Evolutionary conservation across 2,888 invertebrate species (phyloP), one percentile per base, ranked within the genome.

Genomic region (Lasioglossum marginatum): DNA sequence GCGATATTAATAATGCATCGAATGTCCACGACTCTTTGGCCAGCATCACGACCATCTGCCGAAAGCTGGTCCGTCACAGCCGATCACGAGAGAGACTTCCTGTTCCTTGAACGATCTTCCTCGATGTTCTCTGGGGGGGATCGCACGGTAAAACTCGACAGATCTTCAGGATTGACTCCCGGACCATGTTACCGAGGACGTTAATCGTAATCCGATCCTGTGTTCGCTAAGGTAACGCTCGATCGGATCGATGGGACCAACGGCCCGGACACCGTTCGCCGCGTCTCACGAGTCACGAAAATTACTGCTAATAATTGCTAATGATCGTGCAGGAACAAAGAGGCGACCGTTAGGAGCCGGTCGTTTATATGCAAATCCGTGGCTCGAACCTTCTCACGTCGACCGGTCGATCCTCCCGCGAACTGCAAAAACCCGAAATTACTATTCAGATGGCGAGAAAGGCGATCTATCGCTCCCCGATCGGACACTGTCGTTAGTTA

Each of bases 271-370:
- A 68, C 27, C 60, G 52, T 34, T 27, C 19, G 8, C 45, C 79
- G 68, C 31, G 68, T 85, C 85, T 78, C 86, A 85, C 77, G 86
- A 85, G 19, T 68, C 48, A 76, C 85, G 76, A 87, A 87, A 86
- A 83, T 87, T 83, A 73, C 86, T 86, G 80, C 78, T 83, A 83
- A 86, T 87, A 87, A 87, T 87, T 86, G 83, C 87, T 86, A 87
- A 87, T 85, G 86, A 80, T 78, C 83, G 87, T 72, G 87, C 79
- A 34, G 57, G 82, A 86, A 87, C 79, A 86, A 87, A 83, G 75
- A 19, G 27, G 40, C 43, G 60, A 87, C 86, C 87, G 87, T 87
- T 79, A 86, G n/a, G 23, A 75, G 66, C 76, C 63, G 74, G 77
- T 4, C 83, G 86, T 87, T 87, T 87, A 86, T 86, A 87, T 87